Evolutionary conservation across 2,888 invertebrate genomes (phyloP).

Genomic region (Electrophaes corylata): DNA sequence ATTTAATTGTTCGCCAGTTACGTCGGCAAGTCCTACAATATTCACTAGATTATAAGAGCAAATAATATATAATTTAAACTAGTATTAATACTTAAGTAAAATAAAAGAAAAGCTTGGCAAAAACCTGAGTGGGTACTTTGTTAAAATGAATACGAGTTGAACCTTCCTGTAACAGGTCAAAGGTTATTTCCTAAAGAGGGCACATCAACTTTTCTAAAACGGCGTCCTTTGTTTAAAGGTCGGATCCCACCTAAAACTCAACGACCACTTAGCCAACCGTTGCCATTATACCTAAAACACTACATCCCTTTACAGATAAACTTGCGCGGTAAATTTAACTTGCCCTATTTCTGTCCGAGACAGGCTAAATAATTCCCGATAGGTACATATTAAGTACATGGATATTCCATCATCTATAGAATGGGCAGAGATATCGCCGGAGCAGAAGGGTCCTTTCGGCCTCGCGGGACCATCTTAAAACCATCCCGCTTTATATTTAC

Average conservation of each 20-base stretch:
- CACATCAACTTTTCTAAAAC: constrained; percentile 44
- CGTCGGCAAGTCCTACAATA: no score
- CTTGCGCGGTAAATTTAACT: constrained; percentile 54
- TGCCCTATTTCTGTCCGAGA: constrained; percentile 63
- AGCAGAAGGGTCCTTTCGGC: constrained; percentile 65
- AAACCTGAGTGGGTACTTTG: constrained; percentile 21
- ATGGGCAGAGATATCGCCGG: constrained; percentile 62
- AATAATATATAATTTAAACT: neutral
- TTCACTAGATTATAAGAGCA: no score
- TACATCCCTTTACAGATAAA: constrained; percentile 41
- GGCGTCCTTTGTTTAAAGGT: constrained; percentile 46
- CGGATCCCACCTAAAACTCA: constrained; percentile 48
- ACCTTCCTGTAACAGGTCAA: constrained; percentile 36
- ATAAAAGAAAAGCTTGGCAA: constrained; percentile 15
- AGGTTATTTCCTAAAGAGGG: constrained; percentile 40
- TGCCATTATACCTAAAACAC: constrained; percentile 45
- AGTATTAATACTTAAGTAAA: neutral
- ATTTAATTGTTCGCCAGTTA: neutral
- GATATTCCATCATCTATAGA: constrained; percentile 75
- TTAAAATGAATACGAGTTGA: constrained; percentile 30
- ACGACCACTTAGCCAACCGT: constrained; percentile 48
- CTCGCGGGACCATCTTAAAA: constrained; percentile 66
- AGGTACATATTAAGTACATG: constrained; percentile 59
- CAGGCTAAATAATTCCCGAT: constrained; percentile 62
- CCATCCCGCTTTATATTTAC: constrained; percentile 73